Evolutionary conservation across 2,888 invertebrate genomes (phyloP).

Genomic region (Calliopum simillimum): DNA sequence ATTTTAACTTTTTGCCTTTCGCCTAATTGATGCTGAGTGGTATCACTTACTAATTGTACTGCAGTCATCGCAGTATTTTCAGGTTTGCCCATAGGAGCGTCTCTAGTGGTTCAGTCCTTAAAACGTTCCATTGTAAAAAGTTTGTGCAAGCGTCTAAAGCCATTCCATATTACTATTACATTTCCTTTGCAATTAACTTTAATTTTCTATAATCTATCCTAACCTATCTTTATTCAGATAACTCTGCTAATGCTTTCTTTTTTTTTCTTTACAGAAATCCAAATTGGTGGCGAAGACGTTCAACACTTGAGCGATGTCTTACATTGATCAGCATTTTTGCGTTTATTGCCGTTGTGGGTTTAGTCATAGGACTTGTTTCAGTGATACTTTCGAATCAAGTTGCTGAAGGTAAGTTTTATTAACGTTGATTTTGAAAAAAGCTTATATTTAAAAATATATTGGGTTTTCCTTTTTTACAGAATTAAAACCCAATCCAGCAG

Average conservation of each 20-base stretch:
- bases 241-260: not conserved
- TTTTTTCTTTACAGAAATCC: slow-evolving; percentile 74
- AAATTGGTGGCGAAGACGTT: slow-evolving; percentile 84
- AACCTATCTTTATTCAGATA: not conserved
- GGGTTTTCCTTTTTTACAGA: slow-evolving; percentile 40
- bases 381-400: slow-evolving; percentile 65
- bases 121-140: too few species aligned
- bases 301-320: slow-evolving; percentile 78
- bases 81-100: too few species aligned
- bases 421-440: not conserved
- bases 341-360: slow-evolving; percentile 72
- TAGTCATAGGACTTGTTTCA: slow-evolving; percentile 74
- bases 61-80: too few species aligned
- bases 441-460: slow-evolving; percentile 5
- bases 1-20: too few species aligned
- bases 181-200: too few species aligned
- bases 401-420: slow-evolving; percentile 54
- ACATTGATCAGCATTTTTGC: slow-evolving; percentile 72
- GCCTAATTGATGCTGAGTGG: too few species aligned
- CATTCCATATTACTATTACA: too few species aligned
- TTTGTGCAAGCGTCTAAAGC: too few species aligned
- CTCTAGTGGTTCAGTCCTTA: too few species aligned
- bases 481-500: slow-evolving; percentile 49
- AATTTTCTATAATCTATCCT: too few species aligned
- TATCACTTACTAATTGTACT: too few species aligned